Evolutionary conservation across 2,113 vertebrate species (phyloP).

Genomic region (Microcebus griseorufus): DNA sequence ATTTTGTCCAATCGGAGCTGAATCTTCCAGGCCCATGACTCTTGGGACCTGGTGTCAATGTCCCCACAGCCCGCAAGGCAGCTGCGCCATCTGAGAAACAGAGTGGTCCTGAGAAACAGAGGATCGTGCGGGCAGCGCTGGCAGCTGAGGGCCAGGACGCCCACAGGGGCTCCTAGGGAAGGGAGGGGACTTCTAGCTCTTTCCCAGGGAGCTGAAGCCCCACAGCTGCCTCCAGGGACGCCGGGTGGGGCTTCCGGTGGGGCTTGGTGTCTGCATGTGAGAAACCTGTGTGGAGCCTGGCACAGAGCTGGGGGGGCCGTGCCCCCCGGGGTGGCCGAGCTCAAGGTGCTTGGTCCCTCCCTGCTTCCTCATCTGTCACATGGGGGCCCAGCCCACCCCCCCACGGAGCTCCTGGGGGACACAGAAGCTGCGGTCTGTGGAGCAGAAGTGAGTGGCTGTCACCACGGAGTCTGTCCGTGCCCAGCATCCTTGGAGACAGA

Average conservation of each 20-base stretch:
- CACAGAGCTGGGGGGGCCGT: rapidly evolving
- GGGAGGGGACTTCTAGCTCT: neutral
- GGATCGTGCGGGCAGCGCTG: rapidly evolving
- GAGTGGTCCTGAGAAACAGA: neutral
- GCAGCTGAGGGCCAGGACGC: neutral
- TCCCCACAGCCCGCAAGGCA: rapidly evolving
- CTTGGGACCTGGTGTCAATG: rapidly evolving
- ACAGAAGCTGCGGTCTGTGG: neutral
- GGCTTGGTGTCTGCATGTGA: neutral
- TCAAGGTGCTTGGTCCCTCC: rapidly evolving
- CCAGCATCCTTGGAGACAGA: neutral
- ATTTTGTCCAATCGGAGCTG: neutral
- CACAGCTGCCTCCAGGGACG: neutral
- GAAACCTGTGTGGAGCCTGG: neutral
- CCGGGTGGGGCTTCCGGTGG: rapidly evolving
- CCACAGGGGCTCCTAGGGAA: neutral
- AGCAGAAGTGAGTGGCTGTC: neutral
- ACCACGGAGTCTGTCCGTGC: rapidly evolving
- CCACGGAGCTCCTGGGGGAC: rapidly evolving
- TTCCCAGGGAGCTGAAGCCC: neutral
- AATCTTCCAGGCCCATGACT: neutral
- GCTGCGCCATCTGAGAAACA: too few species aligned
- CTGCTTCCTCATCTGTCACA: neutral
- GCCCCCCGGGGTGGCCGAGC: too few species aligned
- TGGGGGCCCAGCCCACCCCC: neutral